These are phyloP conservation scores for Penaeus chinensis DNA, from an alignment of 1,140 invertebrate genomes.

Conservation along the genomic window DNA sequence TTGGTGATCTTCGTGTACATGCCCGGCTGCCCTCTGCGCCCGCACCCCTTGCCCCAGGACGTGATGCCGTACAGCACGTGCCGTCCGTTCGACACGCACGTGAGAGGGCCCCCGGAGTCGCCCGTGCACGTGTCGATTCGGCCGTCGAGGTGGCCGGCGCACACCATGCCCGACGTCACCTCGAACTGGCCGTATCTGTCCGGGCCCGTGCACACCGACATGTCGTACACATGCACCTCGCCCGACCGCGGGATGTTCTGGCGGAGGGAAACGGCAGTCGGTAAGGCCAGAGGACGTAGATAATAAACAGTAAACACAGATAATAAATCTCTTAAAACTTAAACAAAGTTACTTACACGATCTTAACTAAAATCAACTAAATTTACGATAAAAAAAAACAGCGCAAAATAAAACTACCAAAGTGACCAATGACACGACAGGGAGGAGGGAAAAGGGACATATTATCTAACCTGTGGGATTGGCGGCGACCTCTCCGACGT, in stretches of 20 bases:
- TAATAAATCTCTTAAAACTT: background rate
- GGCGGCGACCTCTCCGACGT: conserved; percentile 52
- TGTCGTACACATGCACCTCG: conserved; percentile 43
- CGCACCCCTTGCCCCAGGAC: conserved; percentile 69
- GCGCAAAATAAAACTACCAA: too few relatives aligned
- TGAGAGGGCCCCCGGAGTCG: conserved; percentile 80
- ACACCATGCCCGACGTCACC: conserved; percentile 78
- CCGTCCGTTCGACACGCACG: conserved; percentile 69
- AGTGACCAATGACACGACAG: too few relatives aligned
- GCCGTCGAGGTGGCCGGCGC: conserved; percentile 84
- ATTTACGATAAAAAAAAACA: too few relatives aligned
- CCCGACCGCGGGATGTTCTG: conserved; percentile 48
- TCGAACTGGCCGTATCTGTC: conserved; percentile 50
- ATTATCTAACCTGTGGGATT: conserved; percentile 41
- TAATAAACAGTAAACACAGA: background rate
- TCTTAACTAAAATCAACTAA: too few relatives aligned
- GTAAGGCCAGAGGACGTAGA: background rate
- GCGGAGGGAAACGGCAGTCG: background rate
- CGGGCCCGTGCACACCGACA: conserved; percentile 41
- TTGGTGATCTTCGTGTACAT: conserved; percentile 73
- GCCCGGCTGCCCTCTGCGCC: conserved; percentile 67
- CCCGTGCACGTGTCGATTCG: conserved; percentile 90
- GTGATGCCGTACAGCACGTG: conserved; percentile 66
- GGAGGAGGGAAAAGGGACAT: background rate
- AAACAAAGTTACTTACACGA: too few relatives aligned